Evolutionary conservation across 2,113 vertebrate species (phyloP).

Genomic region (Pomatorhinus ruficollis): DNA sequence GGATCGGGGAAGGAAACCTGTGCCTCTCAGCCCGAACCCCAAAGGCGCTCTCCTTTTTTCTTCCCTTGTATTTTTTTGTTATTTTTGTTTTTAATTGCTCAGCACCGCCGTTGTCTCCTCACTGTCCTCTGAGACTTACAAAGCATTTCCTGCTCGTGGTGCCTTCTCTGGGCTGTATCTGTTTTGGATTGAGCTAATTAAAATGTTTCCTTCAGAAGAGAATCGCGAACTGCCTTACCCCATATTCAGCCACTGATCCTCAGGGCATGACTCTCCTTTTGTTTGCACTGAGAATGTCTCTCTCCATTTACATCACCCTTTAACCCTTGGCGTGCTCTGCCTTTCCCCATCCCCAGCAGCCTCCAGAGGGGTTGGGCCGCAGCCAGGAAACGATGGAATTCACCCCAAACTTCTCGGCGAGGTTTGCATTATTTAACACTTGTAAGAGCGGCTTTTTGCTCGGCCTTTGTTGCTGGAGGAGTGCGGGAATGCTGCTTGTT

Average conservation of each 20-base stretch:
- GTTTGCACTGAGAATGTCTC: conserved; percentile 60
- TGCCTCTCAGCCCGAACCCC: background rate
- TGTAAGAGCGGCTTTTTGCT: background rate
- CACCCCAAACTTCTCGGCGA: background rate
- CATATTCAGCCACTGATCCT: conserved; percentile 44
- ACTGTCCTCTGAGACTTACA: conserved; percentile 54
- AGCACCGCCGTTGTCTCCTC: conserved; percentile 33
- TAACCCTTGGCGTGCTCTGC: conserved; percentile 15
- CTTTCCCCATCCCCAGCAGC: background rate
- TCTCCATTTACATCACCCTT: conserved; percentile 60
- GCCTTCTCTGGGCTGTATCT: conserved; percentile 45
- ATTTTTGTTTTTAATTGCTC: background rate
- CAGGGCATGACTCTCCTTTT: conserved; percentile 62
- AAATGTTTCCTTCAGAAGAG: conserved; percentile 43
- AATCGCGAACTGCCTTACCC: conserved; percentile 1
- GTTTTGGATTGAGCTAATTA: conserved; percentile 69
- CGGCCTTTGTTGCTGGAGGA: background rate
- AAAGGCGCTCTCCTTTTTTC: background rate
- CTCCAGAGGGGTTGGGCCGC: background rate
- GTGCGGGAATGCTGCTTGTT: background rate
- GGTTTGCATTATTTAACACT: background rate
- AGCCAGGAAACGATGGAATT: background rate
- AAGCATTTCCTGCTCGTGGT: conserved; percentile 60
- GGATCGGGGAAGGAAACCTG: background rate
- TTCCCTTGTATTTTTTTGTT: background rate